Evolutionary conservation across 2,888 invertebrate species (phyloP), one percentile per base, ranked within the genome.

Genomic region (Eupithecia centaureata): DNA sequence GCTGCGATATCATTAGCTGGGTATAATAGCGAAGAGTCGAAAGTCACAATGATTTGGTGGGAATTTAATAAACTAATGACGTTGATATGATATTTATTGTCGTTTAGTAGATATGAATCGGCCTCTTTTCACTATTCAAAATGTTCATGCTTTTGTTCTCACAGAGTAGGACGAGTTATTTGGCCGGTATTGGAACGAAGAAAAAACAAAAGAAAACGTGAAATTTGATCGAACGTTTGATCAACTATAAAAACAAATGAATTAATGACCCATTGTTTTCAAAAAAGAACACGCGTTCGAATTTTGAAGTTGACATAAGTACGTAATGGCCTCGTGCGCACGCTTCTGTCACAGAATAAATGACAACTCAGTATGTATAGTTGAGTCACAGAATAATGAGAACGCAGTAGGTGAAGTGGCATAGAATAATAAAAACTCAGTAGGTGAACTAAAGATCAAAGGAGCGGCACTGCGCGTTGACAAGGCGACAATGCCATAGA

Each of bases 271-370:
- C 75, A 85, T 86, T 86, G 87, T 88, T 79, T 86, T 82, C 77
- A 76, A 78, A 79, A 79, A 82, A 79, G 76, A 76, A 77, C 77
- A 81, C 78, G 81, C 79, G 76, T 78, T 83, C 74, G 75, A 84
- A 86, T 83, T 87, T 84, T 74, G 79, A 79, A 76, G 76, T 80
- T 77, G 81, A 82, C 76, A 79, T 81, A 78, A 76, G 80, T 84
- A 78, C 76, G 80, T 84, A 80, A 76, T 73, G 72, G 77, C 81
- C 80, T 82, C 83, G 82, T 87, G 89, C 86, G 89, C 91, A 91
- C 91, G 91, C 57, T 18, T 28, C 30, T 57, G 57, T 12, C 57
- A 57, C 57, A 57, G 57, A 57, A 57, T 57, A 57, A 18, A 56
- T 10, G 15, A 56, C 28, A 30, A 30, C 10, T 28, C 30, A 56